Evolutionary conservation across 2,113 vertebrate species (phyloP).

Genomic region (Poeciliopsis occidentalis): DNA sequence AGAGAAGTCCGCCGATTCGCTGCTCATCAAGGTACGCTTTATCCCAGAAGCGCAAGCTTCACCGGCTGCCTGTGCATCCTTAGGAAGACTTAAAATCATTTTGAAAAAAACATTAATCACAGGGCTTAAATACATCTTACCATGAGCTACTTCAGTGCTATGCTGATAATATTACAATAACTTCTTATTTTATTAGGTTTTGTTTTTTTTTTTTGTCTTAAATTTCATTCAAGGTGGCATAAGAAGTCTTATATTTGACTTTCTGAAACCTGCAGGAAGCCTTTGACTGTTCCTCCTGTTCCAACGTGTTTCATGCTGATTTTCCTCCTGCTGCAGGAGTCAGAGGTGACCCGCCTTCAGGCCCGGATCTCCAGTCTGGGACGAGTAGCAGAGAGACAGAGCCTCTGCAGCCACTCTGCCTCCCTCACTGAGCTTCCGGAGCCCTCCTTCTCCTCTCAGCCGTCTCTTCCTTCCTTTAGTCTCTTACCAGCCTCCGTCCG

Average conservation of each 20-base stretch:
- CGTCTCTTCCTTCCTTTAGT: slow-evolving; percentile 27
- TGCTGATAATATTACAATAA: too few relatives aligned
- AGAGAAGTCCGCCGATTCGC: slow-evolving; percentile 79
- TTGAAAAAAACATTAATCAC: too few relatives aligned
- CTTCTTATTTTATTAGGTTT: too few relatives aligned
- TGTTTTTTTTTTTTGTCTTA: too few relatives aligned
- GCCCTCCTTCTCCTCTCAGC: slow-evolving; percentile 7
- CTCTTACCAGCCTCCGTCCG: not conserved
- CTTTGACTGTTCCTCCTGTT: too few relatives aligned
- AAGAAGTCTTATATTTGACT: too few relatives aligned
- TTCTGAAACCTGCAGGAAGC: too few relatives aligned
- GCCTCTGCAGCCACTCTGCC: slow-evolving; percentile 19
- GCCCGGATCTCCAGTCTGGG: slow-evolving; percentile 83
- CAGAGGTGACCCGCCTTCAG: slow-evolving; percentile 86
- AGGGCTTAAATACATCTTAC: too few relatives aligned
- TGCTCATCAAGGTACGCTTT: slow-evolving; percentile 84
- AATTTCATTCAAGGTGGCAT: too few relatives aligned
- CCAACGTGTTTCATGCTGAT: not conserved
- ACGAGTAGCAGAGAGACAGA: slow-evolving; percentile 73
- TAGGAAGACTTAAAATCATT: too few relatives aligned
- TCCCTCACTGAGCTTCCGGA: slow-evolving; percentile 20
- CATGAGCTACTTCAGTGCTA: too few relatives aligned
- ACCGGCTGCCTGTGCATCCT: too few relatives aligned
- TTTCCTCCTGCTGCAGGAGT: slow-evolving; percentile 77
- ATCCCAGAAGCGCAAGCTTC: not conserved